These are phyloP conservation scores for Colostygia pectinataria DNA, from an alignment of 2,888 invertebrate genomes.

Conservation along the genomic window DNA sequence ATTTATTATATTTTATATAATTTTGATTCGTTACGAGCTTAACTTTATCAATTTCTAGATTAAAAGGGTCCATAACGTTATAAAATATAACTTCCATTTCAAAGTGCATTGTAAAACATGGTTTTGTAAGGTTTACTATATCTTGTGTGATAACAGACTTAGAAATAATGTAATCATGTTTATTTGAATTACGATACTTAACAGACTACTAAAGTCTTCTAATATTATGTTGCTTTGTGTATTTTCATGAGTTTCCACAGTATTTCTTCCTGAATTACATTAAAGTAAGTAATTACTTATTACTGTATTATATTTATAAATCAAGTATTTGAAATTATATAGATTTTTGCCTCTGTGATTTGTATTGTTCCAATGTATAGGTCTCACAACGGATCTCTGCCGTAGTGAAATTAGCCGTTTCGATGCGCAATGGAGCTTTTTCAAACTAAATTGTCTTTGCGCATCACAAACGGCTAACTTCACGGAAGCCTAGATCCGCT, in stretches of 20 bases:
- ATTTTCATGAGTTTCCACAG: slow-evolving; percentile 3
- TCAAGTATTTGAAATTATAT: slow-evolving; percentile 22
- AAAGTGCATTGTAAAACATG: neutral
- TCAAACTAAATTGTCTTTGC: too few species aligned
- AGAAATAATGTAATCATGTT: neutral
- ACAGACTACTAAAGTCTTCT: neutral
- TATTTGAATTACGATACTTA: too few species aligned
- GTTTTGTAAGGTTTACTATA: neutral
- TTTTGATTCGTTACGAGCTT: slow-evolving; percentile 34
- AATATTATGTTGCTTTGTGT: neutral
- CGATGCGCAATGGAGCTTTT: too few species aligned
- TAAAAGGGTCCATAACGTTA: slow-evolving; percentile 38
- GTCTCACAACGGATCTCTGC: too few species aligned
- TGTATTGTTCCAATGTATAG: slow-evolving; percentile 14
- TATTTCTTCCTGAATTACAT: slow-evolving; percentile 6
- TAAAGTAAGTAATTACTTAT: too few species aligned
- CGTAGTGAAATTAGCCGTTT: too few species aligned
- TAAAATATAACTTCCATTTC: neutral
- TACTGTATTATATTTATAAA: slow-evolving; percentile 13
- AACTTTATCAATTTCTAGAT: slow-evolving; percentile 38
- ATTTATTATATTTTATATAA: slow-evolving; percentile 5
- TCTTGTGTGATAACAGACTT: slow-evolving; percentile 1
- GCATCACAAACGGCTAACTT: too few species aligned
- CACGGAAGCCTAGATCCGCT: too few species aligned
- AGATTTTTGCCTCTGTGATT: slow-evolving; percentile 14